phyloP scores from a whole-genome alignment of 1,140 invertebrate species.

The Mya arenaria region DNA sequence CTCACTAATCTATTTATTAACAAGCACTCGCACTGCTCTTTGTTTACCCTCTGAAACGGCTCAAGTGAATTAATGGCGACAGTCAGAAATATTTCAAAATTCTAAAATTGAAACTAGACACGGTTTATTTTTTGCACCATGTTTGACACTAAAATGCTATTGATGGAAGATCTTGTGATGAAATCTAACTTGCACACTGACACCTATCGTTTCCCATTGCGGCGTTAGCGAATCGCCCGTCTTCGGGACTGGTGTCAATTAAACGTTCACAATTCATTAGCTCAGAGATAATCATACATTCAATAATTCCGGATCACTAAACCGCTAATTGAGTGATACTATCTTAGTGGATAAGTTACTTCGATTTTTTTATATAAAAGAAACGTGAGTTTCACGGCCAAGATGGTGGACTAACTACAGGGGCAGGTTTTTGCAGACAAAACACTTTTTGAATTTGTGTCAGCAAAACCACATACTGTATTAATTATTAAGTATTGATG shows the following conservation, averaged over 20 bases:
- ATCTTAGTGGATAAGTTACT: too few relatives aligned
- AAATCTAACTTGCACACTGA: slow-evolving; percentile 15
- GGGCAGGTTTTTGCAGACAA: too few relatives aligned
- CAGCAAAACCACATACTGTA: too few relatives aligned
- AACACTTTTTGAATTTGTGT: too few relatives aligned
- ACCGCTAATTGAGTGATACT: too few relatives aligned
- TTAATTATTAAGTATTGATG: too few relatives aligned
- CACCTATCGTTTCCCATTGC: background rate
- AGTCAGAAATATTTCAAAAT: slow-evolving; percentile 6
- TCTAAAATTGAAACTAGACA: slow-evolving; percentile 40
- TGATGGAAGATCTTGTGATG: background rate
- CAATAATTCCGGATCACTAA: background rate
- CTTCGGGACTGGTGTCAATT: background rate
- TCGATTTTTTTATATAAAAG: too few relatives aligned
- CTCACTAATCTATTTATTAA: too few relatives aligned
- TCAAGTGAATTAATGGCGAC: slow-evolving; percentile 51
- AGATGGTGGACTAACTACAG: too few relatives aligned
- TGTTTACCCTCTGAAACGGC: slow-evolving; percentile 39
- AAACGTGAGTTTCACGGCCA: too few relatives aligned
- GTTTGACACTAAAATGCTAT: slow-evolving; percentile 43
- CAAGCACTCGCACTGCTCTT: slow-evolving; percentile 8
- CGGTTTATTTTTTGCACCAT: slow-evolving; percentile 17
- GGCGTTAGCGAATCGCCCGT: background rate
- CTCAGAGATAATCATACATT: slow-evolving; percentile 34
- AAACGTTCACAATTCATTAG: slow-evolving; percentile 37